Evolutionary conservation across 2,797 vertebrate genomes (phyloP).

Genomic region (Odontamblyopus rebecca): DNA sequence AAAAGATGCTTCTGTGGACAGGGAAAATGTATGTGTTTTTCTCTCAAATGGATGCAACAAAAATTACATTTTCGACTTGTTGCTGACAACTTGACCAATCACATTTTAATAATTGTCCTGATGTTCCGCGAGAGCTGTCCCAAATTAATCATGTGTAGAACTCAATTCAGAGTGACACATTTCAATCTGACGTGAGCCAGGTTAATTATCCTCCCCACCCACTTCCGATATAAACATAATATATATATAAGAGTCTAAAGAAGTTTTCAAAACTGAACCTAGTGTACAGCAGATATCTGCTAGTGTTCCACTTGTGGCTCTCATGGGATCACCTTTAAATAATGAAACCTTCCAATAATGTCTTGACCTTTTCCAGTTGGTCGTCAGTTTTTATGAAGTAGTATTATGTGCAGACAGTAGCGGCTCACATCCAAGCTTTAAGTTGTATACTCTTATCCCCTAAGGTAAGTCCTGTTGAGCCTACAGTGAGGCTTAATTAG

Average conservation of each 20-base stretch:
- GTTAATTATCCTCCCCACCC: no score
- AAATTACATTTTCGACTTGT: no score
- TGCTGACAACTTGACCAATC: no score
- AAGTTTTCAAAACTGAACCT: background rate
- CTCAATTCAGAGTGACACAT: no score
- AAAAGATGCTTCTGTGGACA: no score
- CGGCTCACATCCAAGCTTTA: slow-evolving; percentile 9
- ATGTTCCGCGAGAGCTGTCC: no score
- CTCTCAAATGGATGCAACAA: no score
- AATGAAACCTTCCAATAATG: background rate
- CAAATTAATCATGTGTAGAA: no score
- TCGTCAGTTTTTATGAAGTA: slow-evolving; percentile 4
- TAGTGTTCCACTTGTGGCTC: background rate
- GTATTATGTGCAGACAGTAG: slow-evolving; percentile 1
- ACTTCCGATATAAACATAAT: no score
- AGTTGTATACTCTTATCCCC: slow-evolving; percentile 22
- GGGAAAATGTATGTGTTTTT: no score
- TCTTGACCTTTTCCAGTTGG: slow-evolving; percentile 7
- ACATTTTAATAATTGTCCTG: no score
- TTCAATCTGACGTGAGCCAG: no score
- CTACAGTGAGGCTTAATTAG: slow-evolving; percentile 33
- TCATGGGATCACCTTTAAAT: background rate
- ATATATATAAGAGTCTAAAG: background rate
- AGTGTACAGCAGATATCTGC: background rate
- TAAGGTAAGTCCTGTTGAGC: slow-evolving; percentile 15